Evolutionary conservation across 2,113 vertebrate genomes (phyloP).

Genomic region (Pelusios castaneus): DNA sequence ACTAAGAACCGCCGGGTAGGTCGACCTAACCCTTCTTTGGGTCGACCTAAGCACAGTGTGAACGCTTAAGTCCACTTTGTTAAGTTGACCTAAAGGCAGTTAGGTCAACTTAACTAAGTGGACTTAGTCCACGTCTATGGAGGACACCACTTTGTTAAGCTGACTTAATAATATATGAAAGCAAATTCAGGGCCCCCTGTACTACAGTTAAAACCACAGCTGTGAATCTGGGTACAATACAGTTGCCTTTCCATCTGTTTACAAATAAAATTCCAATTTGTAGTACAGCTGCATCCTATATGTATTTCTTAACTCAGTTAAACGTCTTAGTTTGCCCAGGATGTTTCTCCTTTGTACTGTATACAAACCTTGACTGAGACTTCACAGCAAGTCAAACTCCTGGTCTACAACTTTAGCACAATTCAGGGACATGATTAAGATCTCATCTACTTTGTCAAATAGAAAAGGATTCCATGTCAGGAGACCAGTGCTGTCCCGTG

Average conservation of each 20-base stretch:
- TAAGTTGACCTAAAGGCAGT: too few relatives aligned
- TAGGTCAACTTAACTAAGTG: too few relatives aligned
- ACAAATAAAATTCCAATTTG: neutral
- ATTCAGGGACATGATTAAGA: neutral
- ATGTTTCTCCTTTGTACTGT: fast-evolving
- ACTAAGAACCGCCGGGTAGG: too few relatives aligned
- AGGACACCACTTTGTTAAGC: too few relatives aligned
- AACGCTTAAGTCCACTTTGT: too few relatives aligned
- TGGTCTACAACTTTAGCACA: neutral
- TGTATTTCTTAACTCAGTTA: neutral
- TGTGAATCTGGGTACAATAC: neutral
- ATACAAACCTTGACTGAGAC: neutral
- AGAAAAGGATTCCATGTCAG: neutral
- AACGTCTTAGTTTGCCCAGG: neutral
- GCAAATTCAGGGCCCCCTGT: neutral
- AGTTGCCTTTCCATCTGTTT: slow-evolving; percentile 34
- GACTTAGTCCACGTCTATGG: too few relatives aligned
- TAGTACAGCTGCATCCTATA: neutral
- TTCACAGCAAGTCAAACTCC: fast-evolving
- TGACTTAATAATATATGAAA: too few relatives aligned
- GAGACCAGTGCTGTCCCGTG: too few relatives aligned
- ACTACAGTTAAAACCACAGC: neutral
- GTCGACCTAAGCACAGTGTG: too few relatives aligned
- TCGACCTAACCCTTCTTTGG: too few relatives aligned
- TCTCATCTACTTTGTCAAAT: neutral